Conservation (phyloP, 1,140 invertebrate species). For the Caenorhabditis tropicalis region DNA sequence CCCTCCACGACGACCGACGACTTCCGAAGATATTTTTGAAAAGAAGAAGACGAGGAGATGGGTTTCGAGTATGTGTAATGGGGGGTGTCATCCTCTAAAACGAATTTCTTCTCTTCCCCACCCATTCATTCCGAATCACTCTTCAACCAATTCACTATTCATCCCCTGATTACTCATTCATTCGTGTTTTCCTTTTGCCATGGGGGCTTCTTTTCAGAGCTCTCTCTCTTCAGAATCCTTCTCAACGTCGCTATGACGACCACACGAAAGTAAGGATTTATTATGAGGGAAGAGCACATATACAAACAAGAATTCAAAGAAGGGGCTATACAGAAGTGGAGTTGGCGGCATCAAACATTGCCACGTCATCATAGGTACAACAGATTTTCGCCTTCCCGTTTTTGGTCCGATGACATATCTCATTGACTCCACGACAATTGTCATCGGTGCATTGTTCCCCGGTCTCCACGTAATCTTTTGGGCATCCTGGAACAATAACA, state of each 20-base stretch:
- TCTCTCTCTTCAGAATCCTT: slow-evolving; percentile 1
- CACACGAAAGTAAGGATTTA: slow-evolving; percentile 25
- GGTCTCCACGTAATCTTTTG: slow-evolving; percentile 64
- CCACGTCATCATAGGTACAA: slow-evolving; percentile 53
- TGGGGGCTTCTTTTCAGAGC: background rate
- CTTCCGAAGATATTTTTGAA: background rate
- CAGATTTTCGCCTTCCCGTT: slow-evolving; percentile 60
- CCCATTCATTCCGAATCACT: background rate
- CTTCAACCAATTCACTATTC: slow-evolving; percentile 1
- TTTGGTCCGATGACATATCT: slow-evolving; percentile 60
- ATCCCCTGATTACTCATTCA: slow-evolving; percentile 33
- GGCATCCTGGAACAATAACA: slow-evolving; percentile 58
- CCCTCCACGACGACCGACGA: background rate
- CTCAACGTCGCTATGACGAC: background rate
- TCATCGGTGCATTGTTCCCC: slow-evolving; percentile 59
- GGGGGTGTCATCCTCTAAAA: background rate
- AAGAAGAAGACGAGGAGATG: background rate
- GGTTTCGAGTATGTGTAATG: background rate
- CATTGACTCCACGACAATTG: slow-evolving; percentile 49
- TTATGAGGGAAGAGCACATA: slow-evolving; percentile 11
- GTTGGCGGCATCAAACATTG: background rate
- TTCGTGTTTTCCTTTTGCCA: background rate
- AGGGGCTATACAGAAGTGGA: background rate
- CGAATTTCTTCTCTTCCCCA: background rate
- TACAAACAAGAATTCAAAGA: slow-evolving; percentile 1